phyloP scores from a whole-genome alignment of 2,797 vertebrate genomes.

The Brachymystax lenok region DNA sequence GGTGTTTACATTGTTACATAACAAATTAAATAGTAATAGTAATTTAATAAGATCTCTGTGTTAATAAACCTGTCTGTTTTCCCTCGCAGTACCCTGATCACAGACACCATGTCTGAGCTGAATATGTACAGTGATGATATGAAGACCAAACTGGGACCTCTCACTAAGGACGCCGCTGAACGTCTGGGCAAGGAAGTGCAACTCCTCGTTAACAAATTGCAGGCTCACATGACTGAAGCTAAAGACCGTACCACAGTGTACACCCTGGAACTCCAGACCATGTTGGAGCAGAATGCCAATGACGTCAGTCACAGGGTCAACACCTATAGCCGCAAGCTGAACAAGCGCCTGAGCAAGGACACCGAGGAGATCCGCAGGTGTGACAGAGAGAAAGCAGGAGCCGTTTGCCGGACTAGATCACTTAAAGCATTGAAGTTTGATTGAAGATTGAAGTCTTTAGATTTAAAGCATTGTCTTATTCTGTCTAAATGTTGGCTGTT shows the following conservation, averaged over 20 bases:
- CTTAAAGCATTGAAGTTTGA: too few relatives aligned
- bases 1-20: not conserved
- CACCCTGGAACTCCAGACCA: slow-evolving; percentile 59
- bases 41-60: not conserved
- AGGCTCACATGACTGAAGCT: slow-evolving; percentile 66
- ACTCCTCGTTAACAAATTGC: slow-evolving; percentile 59
- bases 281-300: slow-evolving; percentile 69
- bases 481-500: not conserved
- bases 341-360: slow-evolving; percentile 71
- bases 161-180: slow-evolving; percentile 45
- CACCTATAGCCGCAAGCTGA: slow-evolving; percentile 70
- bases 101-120: slow-evolving; percentile 67
- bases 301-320: slow-evolving; percentile 58
- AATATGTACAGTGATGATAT: slow-evolving; percentile 54
- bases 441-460: too few relatives aligned
- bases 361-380: slow-evolving; percentile 66
- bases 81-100: slow-evolving; percentile 62
- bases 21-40: not conserved
- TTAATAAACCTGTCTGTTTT: not conserved
- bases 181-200: slow-evolving; percentile 65
- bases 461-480: too few relatives aligned
- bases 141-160: slow-evolving; percentile 58
- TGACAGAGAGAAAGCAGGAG: slow-evolving; percentile 20
- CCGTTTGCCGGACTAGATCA: not conserved
- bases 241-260: slow-evolving; percentile 64